Conservation (phyloP, 2,888 invertebrate species). For the Heliconius ismenius region DNA sequence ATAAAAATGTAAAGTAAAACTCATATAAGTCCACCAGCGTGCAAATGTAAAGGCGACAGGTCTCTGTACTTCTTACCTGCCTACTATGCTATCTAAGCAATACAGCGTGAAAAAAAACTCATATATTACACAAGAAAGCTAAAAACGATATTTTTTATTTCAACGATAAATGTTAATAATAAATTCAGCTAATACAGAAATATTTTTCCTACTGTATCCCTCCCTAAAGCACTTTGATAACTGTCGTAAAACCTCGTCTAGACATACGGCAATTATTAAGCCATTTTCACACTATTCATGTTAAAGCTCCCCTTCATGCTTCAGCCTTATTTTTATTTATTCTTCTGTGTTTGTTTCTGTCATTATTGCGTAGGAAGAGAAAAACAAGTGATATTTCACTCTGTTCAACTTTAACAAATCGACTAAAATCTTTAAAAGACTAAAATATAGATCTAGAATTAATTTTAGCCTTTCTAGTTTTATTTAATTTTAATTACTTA, state of each 20-base stretch:
- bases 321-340: neutral
- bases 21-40: no score
- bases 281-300: constrained; percentile 6
- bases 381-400: neutral
- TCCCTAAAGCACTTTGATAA: constrained; percentile 5
- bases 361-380: neutral
- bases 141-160: neutral
- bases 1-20: no score
- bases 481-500: no score
- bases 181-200: neutral
- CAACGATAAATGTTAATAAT: neutral
- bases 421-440: no score
- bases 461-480: no score
- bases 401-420: neutral
- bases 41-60: no score
- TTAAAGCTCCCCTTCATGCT: neutral
- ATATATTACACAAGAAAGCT: neutral
- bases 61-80: no score
- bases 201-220: neutral
- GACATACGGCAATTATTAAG: constrained; percentile 23
- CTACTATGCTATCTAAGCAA: no score
- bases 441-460: no score
- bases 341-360: neutral
- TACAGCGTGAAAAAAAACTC: neutral
- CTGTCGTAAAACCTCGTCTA: constrained; percentile 24